Conservation (phyloP, 2,888 invertebrate species). For the Griposia aprilina region DNA sequence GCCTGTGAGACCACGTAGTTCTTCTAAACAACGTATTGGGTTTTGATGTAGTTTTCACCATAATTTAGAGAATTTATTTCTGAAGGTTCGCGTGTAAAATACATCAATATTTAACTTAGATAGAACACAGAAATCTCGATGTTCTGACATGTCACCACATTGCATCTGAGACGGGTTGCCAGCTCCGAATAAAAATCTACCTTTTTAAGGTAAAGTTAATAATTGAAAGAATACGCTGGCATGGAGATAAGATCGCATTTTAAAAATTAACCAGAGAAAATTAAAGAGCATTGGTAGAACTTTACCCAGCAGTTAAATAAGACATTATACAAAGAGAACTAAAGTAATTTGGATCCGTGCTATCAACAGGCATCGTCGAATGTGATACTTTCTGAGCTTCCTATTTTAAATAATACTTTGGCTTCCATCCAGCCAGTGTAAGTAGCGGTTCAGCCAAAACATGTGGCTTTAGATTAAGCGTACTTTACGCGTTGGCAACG, state of each 20-base stretch:
- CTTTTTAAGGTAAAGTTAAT: not conserved
- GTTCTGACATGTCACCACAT: not conserved
- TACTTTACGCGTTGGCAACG: conserved; percentile 21
- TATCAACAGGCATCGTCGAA: conserved; percentile 18
- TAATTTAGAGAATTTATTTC: not conserved
- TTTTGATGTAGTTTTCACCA: too few relatives aligned
- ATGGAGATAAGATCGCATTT: too few relatives aligned
- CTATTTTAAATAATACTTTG: conserved; percentile 35
- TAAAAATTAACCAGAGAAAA: not conserved
- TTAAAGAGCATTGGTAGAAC: not conserved
- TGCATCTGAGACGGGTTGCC: not conserved
- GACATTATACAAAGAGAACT: not conserved
- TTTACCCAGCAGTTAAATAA: not conserved
- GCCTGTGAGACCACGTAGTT: not conserved
- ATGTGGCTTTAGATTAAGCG: conserved; percentile 20
- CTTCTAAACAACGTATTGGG: not conserved
- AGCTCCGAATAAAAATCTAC: not conserved
- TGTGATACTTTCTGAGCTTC: conserved; percentile 5
- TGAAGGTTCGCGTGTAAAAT: not conserved
- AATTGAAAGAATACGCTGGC: too few relatives aligned
- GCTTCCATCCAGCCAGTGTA: conserved; percentile 36
- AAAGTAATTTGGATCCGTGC: not conserved
- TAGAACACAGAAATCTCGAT: not conserved
- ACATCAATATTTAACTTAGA: not conserved
- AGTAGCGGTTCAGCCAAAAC: conserved; percentile 39